Percentiles rank a stretch among this genome's conserved stretches.
Conservation (phyloP, 2,888 invertebrate species). For the Macroteleia sp. region DNA sequence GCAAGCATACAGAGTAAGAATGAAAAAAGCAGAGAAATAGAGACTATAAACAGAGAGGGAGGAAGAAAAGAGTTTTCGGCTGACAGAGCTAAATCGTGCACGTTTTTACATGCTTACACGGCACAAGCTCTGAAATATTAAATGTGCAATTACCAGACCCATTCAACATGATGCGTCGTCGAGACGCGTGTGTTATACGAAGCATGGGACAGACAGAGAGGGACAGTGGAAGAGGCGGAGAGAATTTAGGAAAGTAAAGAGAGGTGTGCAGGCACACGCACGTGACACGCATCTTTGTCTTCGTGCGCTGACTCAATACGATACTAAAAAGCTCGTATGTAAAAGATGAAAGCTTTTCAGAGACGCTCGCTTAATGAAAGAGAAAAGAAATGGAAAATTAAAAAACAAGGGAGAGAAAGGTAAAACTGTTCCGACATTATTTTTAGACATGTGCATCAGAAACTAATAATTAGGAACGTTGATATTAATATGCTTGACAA, state of each 20-base stretch:
- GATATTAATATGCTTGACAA: not conserved
- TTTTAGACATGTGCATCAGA: conserved; percentile 62
- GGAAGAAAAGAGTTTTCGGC: conserved; percentile 67
- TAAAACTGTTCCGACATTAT: conserved; percentile 66
- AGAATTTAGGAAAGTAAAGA: conserved; percentile 40
- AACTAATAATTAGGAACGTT: conserved; percentile 20
- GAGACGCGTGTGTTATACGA: conserved; percentile 68
- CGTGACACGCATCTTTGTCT: conserved; percentile 67
- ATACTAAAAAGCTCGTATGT: conserved; percentile 82
- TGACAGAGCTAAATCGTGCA: conserved; percentile 74
- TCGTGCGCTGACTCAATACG: conserved; percentile 76
- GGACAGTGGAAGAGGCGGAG: conserved; percentile 30
- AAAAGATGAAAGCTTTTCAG: conserved; percentile 82
- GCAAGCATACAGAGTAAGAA: conserved; percentile 68
- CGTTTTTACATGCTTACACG: conserved; percentile 79
- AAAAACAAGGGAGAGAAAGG: conserved; percentile 57
- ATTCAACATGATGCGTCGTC: conserved; percentile 81
- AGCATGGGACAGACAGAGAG: conserved; percentile 41
- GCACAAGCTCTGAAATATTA: conserved; percentile 83
- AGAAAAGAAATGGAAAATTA: conserved; percentile 57
- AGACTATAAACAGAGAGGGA: conserved; percentile 67
- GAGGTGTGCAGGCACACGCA: conserved; percentile 68
- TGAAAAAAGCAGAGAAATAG: conserved; percentile 65
- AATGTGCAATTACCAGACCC: conserved; percentile 83
- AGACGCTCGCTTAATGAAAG: conserved; percentile 70